Base-by-base conservation (phyloP, 2,797 vertebrate species). In the Hirundo rustica region DNA sequence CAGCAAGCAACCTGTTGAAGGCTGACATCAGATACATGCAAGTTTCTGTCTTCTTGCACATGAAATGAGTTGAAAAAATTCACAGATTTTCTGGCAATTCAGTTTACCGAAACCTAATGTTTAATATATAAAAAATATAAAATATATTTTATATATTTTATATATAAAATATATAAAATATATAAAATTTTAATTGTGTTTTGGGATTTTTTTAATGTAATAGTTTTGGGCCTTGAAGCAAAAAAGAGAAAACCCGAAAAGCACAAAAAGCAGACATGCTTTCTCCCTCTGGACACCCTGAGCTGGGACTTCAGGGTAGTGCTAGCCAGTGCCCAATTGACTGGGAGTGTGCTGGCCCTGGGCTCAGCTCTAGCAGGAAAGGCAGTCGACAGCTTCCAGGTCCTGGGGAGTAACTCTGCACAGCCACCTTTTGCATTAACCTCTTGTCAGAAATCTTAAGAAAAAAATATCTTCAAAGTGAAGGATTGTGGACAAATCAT, bases 1-100 rank as follows among this genome's bases (percentile, higher is more conserved):
- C 20, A 80, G 14, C 15, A 44, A 91, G 36, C 10, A 91, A 92
- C n/a, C 20, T 71, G 32, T 40, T 85, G 83, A 87, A 88, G 45
- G 23, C 50, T 70, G 36, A 70, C 36, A 55, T 58, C 62, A 84
- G 61, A 83, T 16, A 53, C 16, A 38, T 23, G 32, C 17, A 84
- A 78, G 47, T 67, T 77, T 80, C 29, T 38, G n/a, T 53, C 44
- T 58, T 78, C 71, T 74, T 83, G 60, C 40, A 19, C 29, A 67
- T 6, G 1, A 89, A 92, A 80, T 62, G 1, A 84, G 13, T 34
- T 58, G 47, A 10, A 89, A 90, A 65, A 61, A 66, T 40, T 22
- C 20, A 72, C 44, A 81, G 9, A 20, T 73, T 53, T 71, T 34
- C 58, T 86, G 34, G 29, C 44, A 74, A 77, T 67, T 75, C 57